phyloP scores from a whole-genome alignment of 2,797 vertebrate species.

The Saxicola maurus region DNA sequence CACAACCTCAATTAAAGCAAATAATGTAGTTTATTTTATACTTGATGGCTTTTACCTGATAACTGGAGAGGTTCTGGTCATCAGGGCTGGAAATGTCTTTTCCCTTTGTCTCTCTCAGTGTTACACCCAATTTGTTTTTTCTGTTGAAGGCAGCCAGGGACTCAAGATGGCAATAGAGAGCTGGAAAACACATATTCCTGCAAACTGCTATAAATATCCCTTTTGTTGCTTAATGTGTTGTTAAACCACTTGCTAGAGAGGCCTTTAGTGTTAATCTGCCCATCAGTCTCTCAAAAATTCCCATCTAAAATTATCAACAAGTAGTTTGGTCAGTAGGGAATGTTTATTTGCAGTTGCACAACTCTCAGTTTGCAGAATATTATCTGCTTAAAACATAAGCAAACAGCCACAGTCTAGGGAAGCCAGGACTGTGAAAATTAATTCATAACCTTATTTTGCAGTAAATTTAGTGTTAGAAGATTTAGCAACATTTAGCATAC shows the following conservation, averaged over 20 bases:
- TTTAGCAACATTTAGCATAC: neutral
- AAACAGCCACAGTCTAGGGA: neutral
- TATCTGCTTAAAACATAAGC: conserved; percentile 8
- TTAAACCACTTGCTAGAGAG: conserved; percentile 29
- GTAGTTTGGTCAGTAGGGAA: conserved; percentile 34
- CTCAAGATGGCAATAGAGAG: conserved; percentile 67
- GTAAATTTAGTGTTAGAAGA: neutral
- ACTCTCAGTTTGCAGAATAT: conserved; percentile 11
- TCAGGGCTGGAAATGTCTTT: neutral
- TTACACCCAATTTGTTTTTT: neutral
- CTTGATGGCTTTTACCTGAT: neutral
- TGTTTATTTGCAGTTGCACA: conserved; percentile 28
- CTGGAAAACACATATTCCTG: neutral
- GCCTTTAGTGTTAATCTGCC: conserved; percentile 44
- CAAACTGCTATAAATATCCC: conserved; percentile 38
- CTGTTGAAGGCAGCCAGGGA: neutral
- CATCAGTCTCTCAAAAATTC: conserved; percentile 49
- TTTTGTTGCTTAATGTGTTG: conserved; percentile 48
- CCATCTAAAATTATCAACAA: conserved; percentile 55
- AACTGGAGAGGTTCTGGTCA: neutral
- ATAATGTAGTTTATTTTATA: neutral
- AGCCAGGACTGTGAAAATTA: neutral
- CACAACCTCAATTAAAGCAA: neutral
- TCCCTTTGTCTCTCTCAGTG: neutral
- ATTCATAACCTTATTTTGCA: conserved; percentile 3